phyloP scores from a whole-genome alignment of 2,113 vertebrate species.

The Oncorhynchus gorbuscha region DNA sequence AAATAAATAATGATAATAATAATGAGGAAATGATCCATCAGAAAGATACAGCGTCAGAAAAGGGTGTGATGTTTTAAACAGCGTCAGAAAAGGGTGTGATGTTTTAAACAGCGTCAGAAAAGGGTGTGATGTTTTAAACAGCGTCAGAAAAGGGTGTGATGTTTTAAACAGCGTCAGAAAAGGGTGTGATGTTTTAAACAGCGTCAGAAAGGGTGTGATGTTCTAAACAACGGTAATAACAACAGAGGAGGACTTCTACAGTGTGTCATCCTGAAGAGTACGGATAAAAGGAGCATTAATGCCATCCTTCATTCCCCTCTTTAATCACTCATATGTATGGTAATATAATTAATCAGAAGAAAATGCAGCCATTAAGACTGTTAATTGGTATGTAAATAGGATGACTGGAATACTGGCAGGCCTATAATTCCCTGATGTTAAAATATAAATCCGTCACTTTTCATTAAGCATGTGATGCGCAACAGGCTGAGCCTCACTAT shows the following conservation, averaged over 20 bases:
- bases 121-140: slow-evolving; percentile 10
- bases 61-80: slow-evolving; percentile 8
- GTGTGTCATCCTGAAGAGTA: background rate
- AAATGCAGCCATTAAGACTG: slow-evolving; percentile 51
- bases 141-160: background rate
- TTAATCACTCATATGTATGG: slow-evolving; percentile 29
- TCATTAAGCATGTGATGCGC: slow-evolving; percentile 39
- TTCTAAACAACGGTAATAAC: background rate
- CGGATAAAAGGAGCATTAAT: slow-evolving; percentile 13
- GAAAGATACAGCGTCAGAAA: background rate
- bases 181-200: slow-evolving; percentile 8
- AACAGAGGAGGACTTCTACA: background rate
- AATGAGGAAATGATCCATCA: slow-evolving; percentile 9
- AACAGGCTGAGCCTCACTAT: slow-evolving; percentile 32
- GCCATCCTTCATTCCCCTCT: slow-evolving; percentile 4
- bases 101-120: slow-evolving; percentile 10
- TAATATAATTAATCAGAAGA: slow-evolving; percentile 47
- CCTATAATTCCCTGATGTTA: slow-evolving; percentile 50
- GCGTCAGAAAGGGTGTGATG: too few relatives aligned
- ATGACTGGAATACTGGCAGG: slow-evolving; percentile 37
- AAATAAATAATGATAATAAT: too few relatives aligned
- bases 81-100: background rate
- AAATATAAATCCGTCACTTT: slow-evolving; percentile 55
- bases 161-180: slow-evolving; percentile 10
- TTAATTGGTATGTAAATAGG: slow-evolving; percentile 57